Conservation (phyloP, 1,140 invertebrate species). For the Microplitis demolitor region DNA sequence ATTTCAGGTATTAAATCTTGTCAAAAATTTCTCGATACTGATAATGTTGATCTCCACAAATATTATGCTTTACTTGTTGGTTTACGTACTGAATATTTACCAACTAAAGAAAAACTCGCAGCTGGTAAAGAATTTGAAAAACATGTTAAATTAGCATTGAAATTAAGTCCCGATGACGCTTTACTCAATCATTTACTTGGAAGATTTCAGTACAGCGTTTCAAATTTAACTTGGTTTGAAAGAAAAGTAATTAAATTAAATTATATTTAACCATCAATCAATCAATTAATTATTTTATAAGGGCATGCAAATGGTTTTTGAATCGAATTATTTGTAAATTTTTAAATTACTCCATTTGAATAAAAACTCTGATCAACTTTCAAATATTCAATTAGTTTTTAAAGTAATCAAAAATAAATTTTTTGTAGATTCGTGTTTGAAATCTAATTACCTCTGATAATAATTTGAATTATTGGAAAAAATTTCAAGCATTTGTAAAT, state of each 20-base stretch:
- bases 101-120: constrained; percentile 71
- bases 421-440: too few species aligned
- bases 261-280: background rate
- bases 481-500: too few species aligned
- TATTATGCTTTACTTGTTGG: constrained; percentile 81
- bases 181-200: constrained; percentile 74
- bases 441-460: too few species aligned
- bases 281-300: too few species aligned
- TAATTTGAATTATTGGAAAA: too few species aligned
- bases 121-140: constrained; percentile 73
- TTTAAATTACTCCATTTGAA: too few species aligned
- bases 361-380: too few species aligned
- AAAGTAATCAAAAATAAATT: too few species aligned
- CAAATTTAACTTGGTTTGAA: constrained; percentile 71
- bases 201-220: constrained; percentile 72
- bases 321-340: too few species aligned
- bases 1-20: constrained; percentile 67
- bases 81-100: constrained; percentile 64
- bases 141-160: constrained; percentile 73
- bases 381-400: too few species aligned
- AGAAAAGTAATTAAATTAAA: constrained; percentile 63
- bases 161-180: constrained; percentile 70
- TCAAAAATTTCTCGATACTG: constrained; percentile 63
- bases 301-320: too few species aligned
- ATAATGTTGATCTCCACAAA: constrained; percentile 72